Percentiles rank a stretch among this genome's conserved stretches.
These are phyloP conservation scores for Porphyrio hochstetteri DNA, from an alignment of 2,113 vertebrate genomes.

Conservation along the genomic window DNA sequence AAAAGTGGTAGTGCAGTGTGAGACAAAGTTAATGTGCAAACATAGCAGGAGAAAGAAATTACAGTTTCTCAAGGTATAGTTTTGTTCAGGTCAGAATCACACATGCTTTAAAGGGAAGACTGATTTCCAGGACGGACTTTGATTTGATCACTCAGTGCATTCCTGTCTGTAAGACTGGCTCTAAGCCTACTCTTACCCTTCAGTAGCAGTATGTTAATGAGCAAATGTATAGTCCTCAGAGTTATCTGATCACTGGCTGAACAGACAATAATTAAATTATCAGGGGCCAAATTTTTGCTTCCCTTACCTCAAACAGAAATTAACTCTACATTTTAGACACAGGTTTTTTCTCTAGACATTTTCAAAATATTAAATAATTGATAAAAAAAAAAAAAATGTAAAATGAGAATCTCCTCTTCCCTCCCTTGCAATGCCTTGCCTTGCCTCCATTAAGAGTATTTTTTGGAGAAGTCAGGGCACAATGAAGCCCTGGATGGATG, in stretches of 20 bases:
- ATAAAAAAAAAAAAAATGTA: slow-evolving; percentile 5
- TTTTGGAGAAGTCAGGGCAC: slow-evolving; percentile 24
- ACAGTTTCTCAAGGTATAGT: neutral
- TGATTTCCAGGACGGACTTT: neutral
- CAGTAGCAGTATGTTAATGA: slow-evolving; percentile 36
- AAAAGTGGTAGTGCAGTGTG: neutral
- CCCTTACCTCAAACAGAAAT: slow-evolving; percentile 38
- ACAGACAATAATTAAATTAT: slow-evolving; percentile 14
- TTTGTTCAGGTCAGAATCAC: neutral
- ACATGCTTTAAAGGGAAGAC: neutral
- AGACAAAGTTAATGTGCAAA: neutral
- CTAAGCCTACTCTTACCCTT: slow-evolving; percentile 13
- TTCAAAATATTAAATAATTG: neutral
- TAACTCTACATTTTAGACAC: slow-evolving; percentile 16
- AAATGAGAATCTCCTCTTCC: neutral
- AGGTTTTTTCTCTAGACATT: slow-evolving; percentile 29
- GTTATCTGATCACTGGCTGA: slow-evolving; percentile 39
- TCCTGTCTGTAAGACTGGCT: slow-evolving; percentile 33
- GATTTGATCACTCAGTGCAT: slow-evolving; percentile 15
- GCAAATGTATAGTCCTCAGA: slow-evolving; percentile 56
- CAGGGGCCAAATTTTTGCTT: slow-evolving; percentile 40
- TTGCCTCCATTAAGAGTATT: slow-evolving; percentile 10
- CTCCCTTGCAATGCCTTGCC: neutral
- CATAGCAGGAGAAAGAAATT: neutral
- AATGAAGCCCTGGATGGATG: neutral